A percentile compares a stretch with the other conserved stretches of the same genome.
Conservation (phyloP, 2,797 vertebrate species). For the Heterohyrax brucei region DNA sequence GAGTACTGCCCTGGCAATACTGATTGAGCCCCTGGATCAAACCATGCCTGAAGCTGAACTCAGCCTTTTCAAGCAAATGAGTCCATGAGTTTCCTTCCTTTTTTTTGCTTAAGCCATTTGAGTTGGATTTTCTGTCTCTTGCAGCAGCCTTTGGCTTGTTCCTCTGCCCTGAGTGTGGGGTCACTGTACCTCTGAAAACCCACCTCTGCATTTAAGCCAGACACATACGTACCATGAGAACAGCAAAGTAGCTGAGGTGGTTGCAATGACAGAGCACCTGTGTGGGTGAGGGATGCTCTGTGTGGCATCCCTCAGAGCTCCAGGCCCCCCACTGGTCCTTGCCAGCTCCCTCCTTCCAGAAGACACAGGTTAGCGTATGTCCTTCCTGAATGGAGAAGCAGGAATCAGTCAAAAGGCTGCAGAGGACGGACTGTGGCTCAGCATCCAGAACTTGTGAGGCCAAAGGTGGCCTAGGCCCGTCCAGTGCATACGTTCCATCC, state of each 20-base stretch:
- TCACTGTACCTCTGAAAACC: neutral
- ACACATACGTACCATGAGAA: conserved; percentile 85
- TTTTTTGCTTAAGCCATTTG: neutral
- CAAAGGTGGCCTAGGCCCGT: neutral
- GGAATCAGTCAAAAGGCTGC: neutral
- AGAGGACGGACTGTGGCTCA: neutral
- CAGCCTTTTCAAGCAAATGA: neutral
- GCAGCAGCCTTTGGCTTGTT: neutral
- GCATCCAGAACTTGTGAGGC: neutral
- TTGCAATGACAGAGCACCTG: conserved; percentile 84
- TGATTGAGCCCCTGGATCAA: conserved; percentile 21
- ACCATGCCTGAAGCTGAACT: conserved; percentile 18
- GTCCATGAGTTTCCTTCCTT: neutral
- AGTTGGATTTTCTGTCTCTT: neutral
- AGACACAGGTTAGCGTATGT: conserved; percentile 82
- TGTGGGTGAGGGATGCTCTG: neutral
- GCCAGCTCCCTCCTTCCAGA: conserved; percentile 83
- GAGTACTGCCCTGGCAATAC: neutral
- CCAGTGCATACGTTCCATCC: neutral
- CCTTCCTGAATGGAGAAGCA: conserved; percentile 73
- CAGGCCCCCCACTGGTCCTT: conserved; percentile 73
- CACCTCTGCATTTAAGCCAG: neutral
- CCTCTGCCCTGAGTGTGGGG: neutral
- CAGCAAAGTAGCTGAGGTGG: conserved; percentile 89
- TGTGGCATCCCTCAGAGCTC: conserved; percentile 82